These are phyloP conservation scores for Ennomos erosarius DNA, from an alignment of 2,888 invertebrate species.

Conservation along the genomic window DNA sequence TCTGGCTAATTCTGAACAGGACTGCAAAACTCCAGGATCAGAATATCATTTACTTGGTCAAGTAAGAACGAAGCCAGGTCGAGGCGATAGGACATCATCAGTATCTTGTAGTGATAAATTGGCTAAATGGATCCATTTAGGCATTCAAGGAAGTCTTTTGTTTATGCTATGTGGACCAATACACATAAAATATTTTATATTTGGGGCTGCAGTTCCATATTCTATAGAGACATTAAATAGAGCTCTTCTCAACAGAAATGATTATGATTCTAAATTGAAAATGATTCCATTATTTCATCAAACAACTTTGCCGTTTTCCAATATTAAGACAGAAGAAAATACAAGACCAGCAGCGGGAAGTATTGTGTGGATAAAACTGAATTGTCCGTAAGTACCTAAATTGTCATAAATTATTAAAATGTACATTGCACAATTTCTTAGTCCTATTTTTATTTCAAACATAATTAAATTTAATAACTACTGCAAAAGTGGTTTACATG, in stretches of 20 bases:
- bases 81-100: constrained; percentile 94
- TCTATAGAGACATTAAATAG: constrained; percentile 84
- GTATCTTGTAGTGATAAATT: constrained; percentile 98
- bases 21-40: constrained; percentile 83
- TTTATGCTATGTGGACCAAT: constrained; percentile 88
- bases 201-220: constrained; percentile 89
- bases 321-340: constrained; percentile 50
- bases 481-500: too few species aligned
- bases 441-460: too few species aligned
- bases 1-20: constrained; percentile 81
- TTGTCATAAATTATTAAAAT: too few species aligned
- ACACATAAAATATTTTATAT: constrained; percentile 88
- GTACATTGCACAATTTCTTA: too few species aligned
- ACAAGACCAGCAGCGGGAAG: constrained; percentile 64
- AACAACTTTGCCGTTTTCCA: constrained; percentile 54
- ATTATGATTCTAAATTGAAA: constrained; percentile 35
- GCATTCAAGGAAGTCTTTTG: constrained; percentile 93
- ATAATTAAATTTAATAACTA: too few species aligned
- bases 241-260: constrained; percentile 74
- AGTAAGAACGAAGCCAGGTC: constrained; percentile 94
- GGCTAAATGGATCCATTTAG: constrained; percentile 94
- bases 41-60: constrained; percentile 89
- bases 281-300: constrained; percentile 58
- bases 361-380: constrained; percentile 66
- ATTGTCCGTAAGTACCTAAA: constrained; percentile 58